Evolutionary conservation across 2,888 invertebrate species (phyloP), one percentile per base, ranked within the genome.

Genomic region (Neuroscelio doddi): DNA sequence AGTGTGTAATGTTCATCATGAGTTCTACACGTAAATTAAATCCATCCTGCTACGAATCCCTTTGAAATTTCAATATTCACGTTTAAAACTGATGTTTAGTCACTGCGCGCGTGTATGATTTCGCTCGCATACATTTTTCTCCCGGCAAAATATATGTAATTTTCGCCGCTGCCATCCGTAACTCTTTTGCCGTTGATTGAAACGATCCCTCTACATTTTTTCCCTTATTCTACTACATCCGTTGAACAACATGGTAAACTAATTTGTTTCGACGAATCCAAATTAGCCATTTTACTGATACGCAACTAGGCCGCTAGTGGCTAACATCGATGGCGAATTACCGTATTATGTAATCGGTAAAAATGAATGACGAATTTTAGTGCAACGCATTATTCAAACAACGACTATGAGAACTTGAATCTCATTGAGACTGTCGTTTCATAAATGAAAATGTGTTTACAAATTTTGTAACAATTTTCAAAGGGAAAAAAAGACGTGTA

Each of bases 271-370:
- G 73, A 63, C 69, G 72, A 71, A 73, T 71, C 67, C 70, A 72
- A 75, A 77, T 77, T 76, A 77, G 74, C 67, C 65, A 63, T 59
- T 57, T 68, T 69, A 73, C 69, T 71, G 72, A 70, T 72, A 68
- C 66, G 71, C 73, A 36, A 45, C 44, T 29, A 8, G 27, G 44
- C 44, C 10, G 32, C 12, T 12, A 10, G 12, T 12, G 24, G 27
- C 44, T 32, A 58, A 51, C 50, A 44, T 41, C 29, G 41, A 42
- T 15, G 10, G 34, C 49, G 58, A 39, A 52, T 55, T 45, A 41
- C 24, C 38, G 52, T 56, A 67, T 63, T 63, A 56, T 51, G 63
- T 44, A 44, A 49, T 59, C 44, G 59, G 30, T 15, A 55, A 63
- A 63, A 67, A 67, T 59, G 55, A 63, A 67, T 55, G 50, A 52